Conservation (phyloP, 2,888 invertebrate genomes). For the Didymodactylos carnosus region DNA sequence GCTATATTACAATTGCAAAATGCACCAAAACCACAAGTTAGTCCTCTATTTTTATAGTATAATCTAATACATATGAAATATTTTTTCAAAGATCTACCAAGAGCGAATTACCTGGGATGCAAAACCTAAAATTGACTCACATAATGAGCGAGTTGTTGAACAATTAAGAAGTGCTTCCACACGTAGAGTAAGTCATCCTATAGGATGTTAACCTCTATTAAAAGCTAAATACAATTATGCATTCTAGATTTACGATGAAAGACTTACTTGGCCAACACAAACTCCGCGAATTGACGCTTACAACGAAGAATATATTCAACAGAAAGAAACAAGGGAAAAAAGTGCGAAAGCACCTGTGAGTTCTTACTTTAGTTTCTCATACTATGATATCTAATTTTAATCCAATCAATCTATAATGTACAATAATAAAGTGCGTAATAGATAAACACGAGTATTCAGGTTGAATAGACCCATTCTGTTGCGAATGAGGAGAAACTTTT, state of each 20-base stretch:
- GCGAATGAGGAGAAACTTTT: too few species aligned
- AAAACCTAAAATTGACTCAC: not conserved
- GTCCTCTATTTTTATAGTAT: too few species aligned
- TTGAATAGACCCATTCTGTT: too few species aligned
- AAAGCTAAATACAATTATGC: not conserved
- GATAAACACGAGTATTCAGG: too few species aligned
- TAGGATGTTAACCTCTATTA: not conserved
- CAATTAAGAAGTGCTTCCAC: not conserved
- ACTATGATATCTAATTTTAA: too few species aligned
- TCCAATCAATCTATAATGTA: too few species aligned
- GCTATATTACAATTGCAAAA: not conserved
- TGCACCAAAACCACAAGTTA: not conserved
- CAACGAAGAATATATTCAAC: not conserved
- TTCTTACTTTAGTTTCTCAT: too few species aligned
- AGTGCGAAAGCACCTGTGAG: too few species aligned
- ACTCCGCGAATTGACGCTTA: not conserved
- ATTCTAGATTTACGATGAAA: not conserved
- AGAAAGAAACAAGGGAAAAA: too few species aligned
- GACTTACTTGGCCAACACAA: not conserved
- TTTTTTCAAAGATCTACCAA: not conserved
- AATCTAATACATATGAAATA: too few species aligned
- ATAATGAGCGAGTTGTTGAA: not conserved
- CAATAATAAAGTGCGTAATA: too few species aligned
- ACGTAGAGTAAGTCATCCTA: not conserved
- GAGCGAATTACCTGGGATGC: not conserved